A percentile compares a stretch with the other conserved stretches of the same genome.
Conservation (phyloP, 1,140 invertebrate genomes). For the Potamilus streckersoni region DNA sequence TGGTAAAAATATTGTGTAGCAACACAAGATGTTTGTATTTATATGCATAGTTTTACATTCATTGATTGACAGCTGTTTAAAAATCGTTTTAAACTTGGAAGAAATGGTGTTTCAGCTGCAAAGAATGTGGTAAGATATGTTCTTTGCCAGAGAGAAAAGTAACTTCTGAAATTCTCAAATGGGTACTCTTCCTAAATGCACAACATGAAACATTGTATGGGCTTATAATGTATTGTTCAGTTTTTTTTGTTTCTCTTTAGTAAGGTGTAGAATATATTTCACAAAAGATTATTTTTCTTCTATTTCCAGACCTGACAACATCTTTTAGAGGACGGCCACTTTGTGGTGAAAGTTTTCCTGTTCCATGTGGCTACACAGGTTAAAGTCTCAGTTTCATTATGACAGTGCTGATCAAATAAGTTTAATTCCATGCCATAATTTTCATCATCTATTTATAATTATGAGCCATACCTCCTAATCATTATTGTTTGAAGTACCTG, state of each 20-base stretch:
- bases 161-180: background rate
- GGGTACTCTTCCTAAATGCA: constrained; percentile 26
- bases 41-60: no score
- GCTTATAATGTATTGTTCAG: background rate
- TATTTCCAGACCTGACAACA: constrained; percentile 37
- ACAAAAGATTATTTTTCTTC: constrained; percentile 29
- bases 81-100: no score
- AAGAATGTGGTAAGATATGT: no score
- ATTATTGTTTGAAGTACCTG: no score
- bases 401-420: background rate
- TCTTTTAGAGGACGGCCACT: constrained; percentile 77
- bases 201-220: background rate
- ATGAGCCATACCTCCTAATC: background rate
- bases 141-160: constrained; percentile 30
- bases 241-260: background rate
- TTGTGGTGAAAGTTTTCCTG: constrained; percentile 73
- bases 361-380: constrained; percentile 75
- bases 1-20: no score
- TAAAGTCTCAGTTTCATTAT: background rate
- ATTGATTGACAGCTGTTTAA: no score
- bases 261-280: constrained; percentile 38
- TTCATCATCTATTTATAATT: background rate
- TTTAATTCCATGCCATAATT: background rate
- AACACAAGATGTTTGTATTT: no score
- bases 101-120: no score